Evolutionary conservation across 92 coral and sea anemone genomes (phyloP).

Genomic region (Ricordea florida): DNA sequence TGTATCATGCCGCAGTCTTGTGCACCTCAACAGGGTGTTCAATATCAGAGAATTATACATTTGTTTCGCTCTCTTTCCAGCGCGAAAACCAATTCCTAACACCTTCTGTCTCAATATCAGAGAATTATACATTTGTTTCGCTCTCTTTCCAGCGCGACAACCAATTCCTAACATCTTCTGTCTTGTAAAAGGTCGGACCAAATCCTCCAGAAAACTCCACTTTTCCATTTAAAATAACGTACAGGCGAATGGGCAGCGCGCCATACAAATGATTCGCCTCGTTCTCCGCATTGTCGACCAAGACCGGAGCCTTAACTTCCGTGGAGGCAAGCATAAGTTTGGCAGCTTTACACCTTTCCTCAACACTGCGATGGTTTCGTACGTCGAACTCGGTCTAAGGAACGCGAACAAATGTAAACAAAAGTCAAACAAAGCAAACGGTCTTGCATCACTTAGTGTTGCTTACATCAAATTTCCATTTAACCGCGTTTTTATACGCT

Average conservation of each 20-base stretch:
- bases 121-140: constrained; percentile 5
- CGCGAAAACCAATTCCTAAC: constrained; percentile 66
- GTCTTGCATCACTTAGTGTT: background rate
- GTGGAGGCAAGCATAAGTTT: constrained; percentile 37
- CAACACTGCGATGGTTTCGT: constrained; percentile 65
- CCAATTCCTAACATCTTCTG: constrained; percentile 69
- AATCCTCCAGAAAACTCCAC: constrained; percentile 82
- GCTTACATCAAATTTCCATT: too few relatives aligned
- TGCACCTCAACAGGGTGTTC: too few relatives aligned
- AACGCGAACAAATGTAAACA: background rate
- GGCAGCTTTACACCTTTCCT: constrained; percentile 87
- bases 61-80: constrained; percentile 48
- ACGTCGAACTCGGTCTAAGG: constrained; percentile 70
- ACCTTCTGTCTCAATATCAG: constrained; percentile 43
- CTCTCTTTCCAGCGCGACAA: constrained; percentile 54
- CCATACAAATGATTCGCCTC: constrained; percentile 81
- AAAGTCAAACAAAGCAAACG: background rate
- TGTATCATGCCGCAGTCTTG: too few relatives aligned
- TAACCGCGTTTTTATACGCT: too few relatives aligned
- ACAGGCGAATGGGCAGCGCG: constrained; percentile 86
- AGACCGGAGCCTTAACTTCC: constrained; percentile 39
- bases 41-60: background rate
- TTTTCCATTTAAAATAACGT: constrained; percentile 71
- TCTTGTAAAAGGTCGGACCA: constrained; percentile 78
- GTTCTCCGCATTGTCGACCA: constrained; percentile 79